A percentile compares a stretch with the other conserved stretches of the same genome.
Evolutionary conservation across 1,140 invertebrate genomes (phyloP).

Genomic region (Zaprionus davidi): DNA sequence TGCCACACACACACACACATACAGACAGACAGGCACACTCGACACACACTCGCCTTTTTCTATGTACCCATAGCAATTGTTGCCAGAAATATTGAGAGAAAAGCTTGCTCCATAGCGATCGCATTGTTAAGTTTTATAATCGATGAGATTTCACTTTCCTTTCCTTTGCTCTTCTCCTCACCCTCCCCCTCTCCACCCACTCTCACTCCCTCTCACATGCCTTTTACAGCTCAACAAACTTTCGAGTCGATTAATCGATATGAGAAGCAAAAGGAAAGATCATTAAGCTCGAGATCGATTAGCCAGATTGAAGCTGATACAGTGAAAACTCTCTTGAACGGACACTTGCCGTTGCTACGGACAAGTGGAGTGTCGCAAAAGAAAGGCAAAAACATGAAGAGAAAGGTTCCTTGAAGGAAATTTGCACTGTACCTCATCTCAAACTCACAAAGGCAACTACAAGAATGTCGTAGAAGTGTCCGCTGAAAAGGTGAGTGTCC

Average conservation of each 20-base stretch:
- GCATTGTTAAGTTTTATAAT: constrained; percentile 63
- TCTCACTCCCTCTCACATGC: constrained; percentile 10
- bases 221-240: constrained; percentile 10
- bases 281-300: neutral
- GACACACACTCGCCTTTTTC: constrained; percentile 7
- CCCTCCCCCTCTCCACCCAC: neutral
- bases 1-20: constrained; percentile 23
- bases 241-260: neutral
- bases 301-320: too few species aligned
- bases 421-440: too few species aligned
- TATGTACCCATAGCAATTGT: constrained; percentile 44
- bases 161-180: neutral
- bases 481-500: too few species aligned
- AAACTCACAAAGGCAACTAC: too few species aligned
- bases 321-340: too few species aligned
- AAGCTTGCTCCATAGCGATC: constrained; percentile 24
- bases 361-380: too few species aligned
- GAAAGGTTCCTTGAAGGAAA: too few species aligned
- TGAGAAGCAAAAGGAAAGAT: neutral
- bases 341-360: too few species aligned
- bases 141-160: constrained; percentile 71
- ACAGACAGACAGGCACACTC: constrained; percentile 18
- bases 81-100: constrained; percentile 51
- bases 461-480: too few species aligned
- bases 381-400: too few species aligned